Evolutionary conservation across 2,888 invertebrate genomes (phyloP), one percentile per base, ranked within the genome.

Genomic region (Acholoe squamosa): DNA sequence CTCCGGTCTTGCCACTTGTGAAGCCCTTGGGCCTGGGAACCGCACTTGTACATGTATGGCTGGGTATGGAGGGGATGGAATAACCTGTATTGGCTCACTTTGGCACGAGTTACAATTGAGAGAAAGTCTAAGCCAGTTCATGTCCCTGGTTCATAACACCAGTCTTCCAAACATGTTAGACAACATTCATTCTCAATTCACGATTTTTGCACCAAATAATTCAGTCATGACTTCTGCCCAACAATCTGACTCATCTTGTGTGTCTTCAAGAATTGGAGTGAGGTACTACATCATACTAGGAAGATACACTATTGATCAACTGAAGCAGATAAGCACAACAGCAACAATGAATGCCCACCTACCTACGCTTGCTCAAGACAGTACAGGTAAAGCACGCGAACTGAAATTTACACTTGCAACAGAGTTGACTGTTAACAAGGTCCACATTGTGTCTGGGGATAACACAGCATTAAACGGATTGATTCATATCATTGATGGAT

Each of bases 1-100:
- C 89, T 93, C 94, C 90, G 14, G n/a, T 16, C 67, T 34, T 1
- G 89, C 89, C 19, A 33, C 89, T 0, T 89, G 89, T 33, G 67
- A n/a, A 0, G 67, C 89, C 0, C 61, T 34, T 0, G 89, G 89
- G n/a, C 89, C 89, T 0, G 89, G 89, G 0, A 89, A 89, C 54
- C 51, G 67, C 0, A 33, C 61, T 0, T 89, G 89, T 67, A 67
- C 89, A 1, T 89, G 89, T 22, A 12, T 5, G 1, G 31, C 43
- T 0, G 67, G 89, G 22, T 67, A 34, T 31, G 89, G 61, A 19
- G 89, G 89, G 10, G 67, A 89, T 22, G 89, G 89, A 0, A 33
- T 89, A 1, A 54, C 67, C 10, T 89, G 89, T n/a, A 54, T 67
- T 22, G 89, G 89, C 1, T 67, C 61, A 22, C 10, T 89, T n/a